Percentiles rank a stretch among this genome's conserved stretches.
These are phyloP conservation scores for Rachycentron canadum DNA, from an alignment of 2,797 vertebrate species.

Conservation along the genomic window DNA sequence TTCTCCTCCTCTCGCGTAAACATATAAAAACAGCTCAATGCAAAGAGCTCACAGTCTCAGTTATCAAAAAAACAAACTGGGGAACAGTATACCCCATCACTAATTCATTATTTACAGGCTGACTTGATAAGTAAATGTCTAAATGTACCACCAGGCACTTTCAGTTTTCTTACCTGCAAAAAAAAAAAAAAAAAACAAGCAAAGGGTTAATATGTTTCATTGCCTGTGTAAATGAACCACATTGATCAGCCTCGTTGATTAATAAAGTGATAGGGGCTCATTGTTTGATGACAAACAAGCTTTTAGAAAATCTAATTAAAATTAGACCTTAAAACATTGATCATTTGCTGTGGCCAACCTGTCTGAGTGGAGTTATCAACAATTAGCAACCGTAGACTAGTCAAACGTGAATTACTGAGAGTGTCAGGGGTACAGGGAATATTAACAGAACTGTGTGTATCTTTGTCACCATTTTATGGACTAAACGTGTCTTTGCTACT, in stretches of 20 bases:
- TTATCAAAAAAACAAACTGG: neutral
- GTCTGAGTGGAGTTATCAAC: slow-evolving; percentile 34
- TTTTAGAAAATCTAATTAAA: slow-evolving; percentile 50
- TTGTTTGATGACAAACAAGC: slow-evolving; percentile 55
- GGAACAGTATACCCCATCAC: slow-evolving; percentile 10
- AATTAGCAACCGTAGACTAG: slow-evolving; percentile 1
- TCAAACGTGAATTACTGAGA: neutral
- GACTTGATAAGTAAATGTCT: neutral
- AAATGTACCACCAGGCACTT: neutral
- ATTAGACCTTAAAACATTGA: slow-evolving; percentile 25
- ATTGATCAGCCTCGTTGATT: slow-evolving; percentile 36
- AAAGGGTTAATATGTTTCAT: slow-evolving; percentile 28
- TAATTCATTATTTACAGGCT: neutral
- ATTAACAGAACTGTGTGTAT: neutral
- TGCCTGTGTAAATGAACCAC: slow-evolving; percentile 2
- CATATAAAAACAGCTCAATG: slow-evolving; percentile 1
- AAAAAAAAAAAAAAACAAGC: neutral
- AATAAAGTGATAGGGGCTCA: slow-evolving; percentile 36
- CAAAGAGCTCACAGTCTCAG: neutral
- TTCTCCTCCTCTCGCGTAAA: neutral
- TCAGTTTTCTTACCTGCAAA: neutral
- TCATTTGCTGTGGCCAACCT: slow-evolving; percentile 25
- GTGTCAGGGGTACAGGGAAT: neutral
- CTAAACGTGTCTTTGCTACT: neutral
- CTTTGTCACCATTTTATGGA: neutral